phyloP scores from a whole-genome alignment of 1,140 invertebrate genomes.

The Drosophila athabasca region DNA sequence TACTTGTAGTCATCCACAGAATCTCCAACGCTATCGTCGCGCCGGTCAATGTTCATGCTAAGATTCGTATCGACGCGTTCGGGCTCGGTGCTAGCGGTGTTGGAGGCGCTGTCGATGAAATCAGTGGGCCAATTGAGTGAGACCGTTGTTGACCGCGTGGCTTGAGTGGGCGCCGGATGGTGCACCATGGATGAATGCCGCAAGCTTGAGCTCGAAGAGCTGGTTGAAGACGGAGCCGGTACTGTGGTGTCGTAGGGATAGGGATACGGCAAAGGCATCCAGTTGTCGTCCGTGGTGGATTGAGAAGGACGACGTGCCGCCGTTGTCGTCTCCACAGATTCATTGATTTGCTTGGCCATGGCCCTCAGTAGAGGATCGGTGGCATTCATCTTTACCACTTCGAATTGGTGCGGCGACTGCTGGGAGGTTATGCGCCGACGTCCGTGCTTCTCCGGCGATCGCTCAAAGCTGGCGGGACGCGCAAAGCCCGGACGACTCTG shows the following conservation, averaged over 20 bases:
- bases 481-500: constrained; percentile 29
- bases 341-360: constrained; percentile 66
- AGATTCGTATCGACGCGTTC: constrained; percentile 27
- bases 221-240: constrained; percentile 36
- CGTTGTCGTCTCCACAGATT: constrained; percentile 62
- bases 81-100: constrained; percentile 38
- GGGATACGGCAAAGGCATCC: constrained; percentile 67
- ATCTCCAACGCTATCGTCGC: constrained; percentile 44
- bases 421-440: constrained; percentile 40
- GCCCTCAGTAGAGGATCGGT: constrained; percentile 45
- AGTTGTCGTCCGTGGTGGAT: constrained; percentile 51
- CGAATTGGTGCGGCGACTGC: constrained; percentile 21
- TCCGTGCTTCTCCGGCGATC: constrained; percentile 46
- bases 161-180: constrained; percentile 14
- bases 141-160: constrained; percentile 44
- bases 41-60: constrained; percentile 41
- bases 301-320: background rate
- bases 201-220: constrained; percentile 20
- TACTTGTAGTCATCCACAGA: constrained; percentile 58
- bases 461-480: constrained; percentile 51
- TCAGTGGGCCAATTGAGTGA: constrained; percentile 74
- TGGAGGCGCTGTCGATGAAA: constrained; percentile 56
- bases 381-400: constrained; percentile 40
- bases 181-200: constrained; percentile 37
- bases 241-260: constrained; percentile 67